Conservation (phyloP, 2,113 vertebrate species). For the Alethe castanea region DNA sequence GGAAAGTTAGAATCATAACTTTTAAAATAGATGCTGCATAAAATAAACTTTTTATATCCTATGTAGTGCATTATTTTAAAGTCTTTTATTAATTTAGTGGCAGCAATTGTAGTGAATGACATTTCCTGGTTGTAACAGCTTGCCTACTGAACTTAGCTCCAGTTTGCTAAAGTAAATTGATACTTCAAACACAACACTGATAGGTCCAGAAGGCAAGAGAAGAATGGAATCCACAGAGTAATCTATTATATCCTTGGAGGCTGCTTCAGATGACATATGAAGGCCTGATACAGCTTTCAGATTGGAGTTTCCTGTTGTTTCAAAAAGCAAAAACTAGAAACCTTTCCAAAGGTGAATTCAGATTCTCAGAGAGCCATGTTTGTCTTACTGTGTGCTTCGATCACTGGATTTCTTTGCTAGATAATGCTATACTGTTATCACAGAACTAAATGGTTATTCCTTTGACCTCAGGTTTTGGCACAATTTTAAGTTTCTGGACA, state of each 20-base stretch:
- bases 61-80: not conserved
- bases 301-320: not conserved
- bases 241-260: not conserved
- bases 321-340: not conserved
- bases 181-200: not conserved
- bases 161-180: not conserved
- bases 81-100: not conserved
- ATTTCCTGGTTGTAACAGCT: not conserved
- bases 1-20: not conserved
- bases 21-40: not conserved
- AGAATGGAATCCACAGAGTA: not conserved
- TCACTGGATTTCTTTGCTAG: not conserved
- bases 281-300: not conserved
- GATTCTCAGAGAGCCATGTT: not conserved
- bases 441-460: not conserved
- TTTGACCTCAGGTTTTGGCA: not conserved
- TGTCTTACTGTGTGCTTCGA: not conserved
- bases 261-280: not conserved
- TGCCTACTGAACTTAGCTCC: not conserved
- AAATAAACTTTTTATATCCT: conserved; percentile 22
- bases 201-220: not conserved
- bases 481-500: not conserved
- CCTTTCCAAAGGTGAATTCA: not conserved
- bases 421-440: not conserved
- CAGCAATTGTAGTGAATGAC: not conserved